Evolutionary conservation across 2,888 invertebrate genomes (phyloP).

Genomic region (Globia sparganii): DNA sequence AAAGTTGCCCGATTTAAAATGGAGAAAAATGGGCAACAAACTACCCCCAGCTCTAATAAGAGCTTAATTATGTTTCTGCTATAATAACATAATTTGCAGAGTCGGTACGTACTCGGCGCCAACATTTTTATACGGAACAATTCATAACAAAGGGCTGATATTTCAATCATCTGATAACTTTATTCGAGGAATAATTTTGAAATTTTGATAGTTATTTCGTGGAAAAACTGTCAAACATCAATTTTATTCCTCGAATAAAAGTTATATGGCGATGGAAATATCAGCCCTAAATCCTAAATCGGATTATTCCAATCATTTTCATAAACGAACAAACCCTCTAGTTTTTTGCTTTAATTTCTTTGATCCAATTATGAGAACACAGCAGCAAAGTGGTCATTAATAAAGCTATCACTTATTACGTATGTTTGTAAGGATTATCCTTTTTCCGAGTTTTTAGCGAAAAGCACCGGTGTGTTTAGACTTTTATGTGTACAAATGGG

Average conservation of each 20-base stretch:
- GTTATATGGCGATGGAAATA: no score
- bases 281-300: no score
- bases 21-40: no score
- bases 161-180: no score
- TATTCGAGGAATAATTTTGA: no score
- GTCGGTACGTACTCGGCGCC: neutral
- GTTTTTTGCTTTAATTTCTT: constrained; percentile 25
- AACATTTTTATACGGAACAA: neutral
- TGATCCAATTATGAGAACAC: constrained; percentile 50
- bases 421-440: constrained; percentile 51
- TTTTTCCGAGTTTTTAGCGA: constrained; percentile 47
- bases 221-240: no score
- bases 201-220: no score
- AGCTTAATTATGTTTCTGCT: no score
- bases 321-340: constrained; percentile 3
- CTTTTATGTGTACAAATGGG: constrained; percentile 34
- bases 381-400: constrained; percentile 50
- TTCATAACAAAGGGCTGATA: no score
- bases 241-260: no score
- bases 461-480: constrained; percentile 44
- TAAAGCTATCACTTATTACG: constrained; percentile 55
- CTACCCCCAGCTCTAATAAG: no score
- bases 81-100: neutral
- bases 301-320: constrained; percentile 40
- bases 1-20: no score